Evolutionary conservation across 2,113 vertebrate genomes (phyloP).

Genomic region (Tetrao urogallus): DNA sequence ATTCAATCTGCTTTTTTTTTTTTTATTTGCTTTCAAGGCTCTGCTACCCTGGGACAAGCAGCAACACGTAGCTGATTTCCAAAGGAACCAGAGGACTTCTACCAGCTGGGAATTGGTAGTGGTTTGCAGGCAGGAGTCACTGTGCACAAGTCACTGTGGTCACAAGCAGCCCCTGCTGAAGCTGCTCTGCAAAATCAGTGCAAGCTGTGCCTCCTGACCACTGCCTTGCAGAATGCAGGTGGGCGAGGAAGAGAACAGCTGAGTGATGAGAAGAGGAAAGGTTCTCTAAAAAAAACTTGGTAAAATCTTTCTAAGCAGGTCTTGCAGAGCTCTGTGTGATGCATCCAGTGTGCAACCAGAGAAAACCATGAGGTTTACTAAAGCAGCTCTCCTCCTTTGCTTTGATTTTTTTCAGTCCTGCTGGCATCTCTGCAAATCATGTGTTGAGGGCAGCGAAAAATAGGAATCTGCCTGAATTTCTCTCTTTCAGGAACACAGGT

Average conservation of each 20-base stretch:
- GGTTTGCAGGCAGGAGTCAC: background rate
- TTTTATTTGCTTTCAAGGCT: background rate
- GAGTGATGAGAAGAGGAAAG: background rate
- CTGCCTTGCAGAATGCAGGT: background rate
- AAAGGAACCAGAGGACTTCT: background rate
- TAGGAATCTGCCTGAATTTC: background rate
- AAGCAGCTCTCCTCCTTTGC: background rate
- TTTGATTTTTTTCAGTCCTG: background rate
- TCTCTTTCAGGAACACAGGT: background rate
- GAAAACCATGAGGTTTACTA: background rate
- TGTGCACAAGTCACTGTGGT: accelerated
- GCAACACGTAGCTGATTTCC: background rate
- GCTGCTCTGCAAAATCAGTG: background rate
- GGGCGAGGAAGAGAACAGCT: background rate
- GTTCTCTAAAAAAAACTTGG: background rate
- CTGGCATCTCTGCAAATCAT: background rate
- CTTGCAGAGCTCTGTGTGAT: background rate
- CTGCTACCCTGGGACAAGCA: background rate
- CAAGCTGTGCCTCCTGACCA: background rate
- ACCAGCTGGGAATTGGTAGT: background rate
- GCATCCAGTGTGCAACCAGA: background rate
- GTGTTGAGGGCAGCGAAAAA: background rate
- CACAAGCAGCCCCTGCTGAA: background rate
- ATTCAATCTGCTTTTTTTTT: slow-evolving; percentile 8
- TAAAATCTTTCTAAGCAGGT: background rate